phyloP scores from a whole-genome alignment of 35 echinoderm and acorn worm genomes.

The Apostichopus californicus region DNA sequence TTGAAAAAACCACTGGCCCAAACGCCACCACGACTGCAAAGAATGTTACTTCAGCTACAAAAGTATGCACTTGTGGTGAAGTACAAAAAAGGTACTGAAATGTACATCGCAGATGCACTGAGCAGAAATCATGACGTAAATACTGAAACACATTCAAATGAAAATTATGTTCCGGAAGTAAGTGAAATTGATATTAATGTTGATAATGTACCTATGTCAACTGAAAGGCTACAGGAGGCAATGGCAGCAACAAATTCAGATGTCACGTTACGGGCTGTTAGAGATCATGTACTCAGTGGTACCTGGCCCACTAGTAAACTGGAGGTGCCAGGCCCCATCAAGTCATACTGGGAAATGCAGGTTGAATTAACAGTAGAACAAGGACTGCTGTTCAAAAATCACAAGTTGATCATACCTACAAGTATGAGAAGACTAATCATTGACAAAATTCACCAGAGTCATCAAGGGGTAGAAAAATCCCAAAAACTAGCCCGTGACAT shows the following conservation, averaged over 20 bases:
- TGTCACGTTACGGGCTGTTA: slow-evolving; percentile 20
- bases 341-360: no score
- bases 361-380: no score
- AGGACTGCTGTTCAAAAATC: no score
- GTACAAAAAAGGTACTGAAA: slow-evolving; percentile 51
- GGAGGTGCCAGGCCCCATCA: slow-evolving; percentile 27
- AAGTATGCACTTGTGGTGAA: slow-evolving; percentile 35
- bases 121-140: no score
- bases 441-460: slow-evolving; percentile 40
- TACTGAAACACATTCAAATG: no score
- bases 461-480: slow-evolving; percentile 49
- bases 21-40: slow-evolving; percentile 13
- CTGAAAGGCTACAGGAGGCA: slow-evolving; percentile 30
- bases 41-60: slow-evolving; percentile 39
- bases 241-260: slow-evolving; percentile 42
- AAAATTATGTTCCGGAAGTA: no score
- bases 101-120: no score
- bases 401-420: slow-evolving; percentile 28
- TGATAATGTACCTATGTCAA: no score
- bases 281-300: slow-evolving; percentile 7
- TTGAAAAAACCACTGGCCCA: slow-evolving; percentile 2
- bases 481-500: slow-evolving; percentile 26
- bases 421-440: slow-evolving; percentile 13
- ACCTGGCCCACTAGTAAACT: slow-evolving; percentile 22
- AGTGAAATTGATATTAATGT: no score